phyloP scores from a whole-genome alignment of 2,888 invertebrate genomes.

The Ornithoptera alexandrae region DNA sequence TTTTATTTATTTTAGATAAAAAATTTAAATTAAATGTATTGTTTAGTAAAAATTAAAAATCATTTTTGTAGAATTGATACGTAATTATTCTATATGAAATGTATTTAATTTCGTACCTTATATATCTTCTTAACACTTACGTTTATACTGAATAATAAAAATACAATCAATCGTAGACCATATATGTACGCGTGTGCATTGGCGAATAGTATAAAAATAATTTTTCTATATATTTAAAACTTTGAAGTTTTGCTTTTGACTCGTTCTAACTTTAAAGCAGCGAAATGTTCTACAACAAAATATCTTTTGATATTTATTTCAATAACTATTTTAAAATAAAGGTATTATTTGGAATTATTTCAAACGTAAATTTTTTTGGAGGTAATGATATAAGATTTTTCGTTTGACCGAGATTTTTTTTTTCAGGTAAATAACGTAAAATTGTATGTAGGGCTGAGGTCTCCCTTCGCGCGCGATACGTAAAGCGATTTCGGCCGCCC shows the following conservation, averaged over 20 bases:
- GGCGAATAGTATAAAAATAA: neutral
- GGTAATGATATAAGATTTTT: slow-evolving; percentile 17
- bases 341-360: neutral
- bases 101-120: neutral
- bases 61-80: too few relatives aligned
- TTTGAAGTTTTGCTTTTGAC: neutral
- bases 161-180: neutral
- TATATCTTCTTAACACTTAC: neutral
- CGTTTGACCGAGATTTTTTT: slow-evolving; percentile 44
- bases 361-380: neutral
- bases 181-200: neutral
- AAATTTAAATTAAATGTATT: too few relatives aligned
- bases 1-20: too few relatives aligned
- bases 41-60: too few relatives aligned
- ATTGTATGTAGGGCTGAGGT: slow-evolving; percentile 50
- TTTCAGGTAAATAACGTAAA: slow-evolving; percentile 62
- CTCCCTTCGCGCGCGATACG: slow-evolving; percentile 45
- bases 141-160: neutral
- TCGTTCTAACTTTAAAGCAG: neutral
- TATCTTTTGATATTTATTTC: neutral
- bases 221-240: neutral
- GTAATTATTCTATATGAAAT: neutral
- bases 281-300: neutral
- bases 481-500: slow-evolving; percentile 57
- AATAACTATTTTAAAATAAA: neutral